Base-by-base conservation (phyloP, 2,113 vertebrate genomes). In the Pagrus major region DNA sequence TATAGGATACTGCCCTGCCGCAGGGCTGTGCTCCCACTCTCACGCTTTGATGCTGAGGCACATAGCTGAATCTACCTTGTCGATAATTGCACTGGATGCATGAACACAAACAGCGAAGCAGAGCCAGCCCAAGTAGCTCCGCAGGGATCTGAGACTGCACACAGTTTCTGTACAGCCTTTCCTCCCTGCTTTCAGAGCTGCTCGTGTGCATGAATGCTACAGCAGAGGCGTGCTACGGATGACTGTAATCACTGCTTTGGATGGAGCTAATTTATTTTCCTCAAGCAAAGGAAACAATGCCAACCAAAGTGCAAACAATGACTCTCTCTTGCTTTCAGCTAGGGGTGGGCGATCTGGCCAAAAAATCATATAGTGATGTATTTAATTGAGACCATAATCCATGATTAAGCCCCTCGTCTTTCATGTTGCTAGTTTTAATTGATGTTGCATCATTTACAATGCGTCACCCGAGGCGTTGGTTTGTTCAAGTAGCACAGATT, bases 21-120 rank as follows among this genome's bases (percentile, higher is more conserved):
- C 78, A 65, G 78, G 83, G 75, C 86, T 64, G 76, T 27, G n/a
- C 81, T 73, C 80, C 80, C 79, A 33, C 75, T 75, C 47, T 76
- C 81, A 49, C 68, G 76, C 85, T 88, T 80, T 84, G 88, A 89
- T 90, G 88, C 91, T 92, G 92, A 93, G 89, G 91, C 92, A 93
- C 88, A 27, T 81, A 79, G 87, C 88, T 80, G 82, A 88, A 76
- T 90, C 80, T 75, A 75, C 71, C 85, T 81, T 65, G 83, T 92
- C 81, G 27, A 88, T 85, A 91, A 82, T 81, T 85, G 80, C 65
- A 35, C 72, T 44, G 63, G 69, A 69, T 76, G 75, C 81, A 51
- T 83, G 86, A 81, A 65, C 47, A 65, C 64, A 69, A 66, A 80
- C 61, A 58, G 70, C 8, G 42, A 60, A 76, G 83, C 74, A 51